Conservation (phyloP, 2,797 vertebrate genomes). For the Coracias cyanogaster region DNA sequence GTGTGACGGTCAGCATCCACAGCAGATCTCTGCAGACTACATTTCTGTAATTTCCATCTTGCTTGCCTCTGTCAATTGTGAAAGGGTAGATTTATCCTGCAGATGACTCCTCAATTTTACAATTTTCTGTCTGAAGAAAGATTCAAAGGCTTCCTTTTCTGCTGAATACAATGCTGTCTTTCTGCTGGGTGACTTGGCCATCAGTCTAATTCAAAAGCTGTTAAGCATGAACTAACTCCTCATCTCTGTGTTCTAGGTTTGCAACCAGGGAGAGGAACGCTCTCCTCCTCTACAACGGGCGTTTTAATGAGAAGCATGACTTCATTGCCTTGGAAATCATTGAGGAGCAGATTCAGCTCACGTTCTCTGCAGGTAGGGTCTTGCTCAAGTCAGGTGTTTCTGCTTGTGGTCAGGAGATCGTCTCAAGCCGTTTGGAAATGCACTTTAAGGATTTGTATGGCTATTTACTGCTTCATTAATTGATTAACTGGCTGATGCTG, state of each 20-base stretch:
- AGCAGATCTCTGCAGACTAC: not conserved
- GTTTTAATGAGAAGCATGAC: slow-evolving; percentile 98
- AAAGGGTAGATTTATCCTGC: not conserved
- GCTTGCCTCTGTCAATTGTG: not conserved
- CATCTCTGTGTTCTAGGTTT: slow-evolving; percentile 82
- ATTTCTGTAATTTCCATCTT: not conserved
- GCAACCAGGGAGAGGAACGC: slow-evolving; percentile 91
- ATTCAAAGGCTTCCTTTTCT: not conserved
- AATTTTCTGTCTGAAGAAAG: not conserved
- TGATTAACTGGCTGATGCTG: not conserved
- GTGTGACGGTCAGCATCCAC: not conserved
- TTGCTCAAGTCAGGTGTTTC: accelerated
- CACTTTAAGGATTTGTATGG: not conserved
- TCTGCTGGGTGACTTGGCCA: not conserved
- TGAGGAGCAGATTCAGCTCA: slow-evolving; percentile 95
- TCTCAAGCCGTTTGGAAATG: not conserved
- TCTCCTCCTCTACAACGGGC: slow-evolving; percentile 94
- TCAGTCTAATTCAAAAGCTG: not conserved
- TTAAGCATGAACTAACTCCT: not conserved
- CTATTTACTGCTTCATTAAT: not conserved
- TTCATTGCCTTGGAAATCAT: slow-evolving; percentile 97
- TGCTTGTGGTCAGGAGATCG: not conserved
- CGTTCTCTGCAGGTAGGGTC: slow-evolving; percentile 90
- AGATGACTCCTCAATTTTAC: not conserved
- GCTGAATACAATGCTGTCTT: not conserved